phyloP scores from a whole-genome alignment of 1,140 invertebrate genomes.

The Andricus grossulariae region DNA sequence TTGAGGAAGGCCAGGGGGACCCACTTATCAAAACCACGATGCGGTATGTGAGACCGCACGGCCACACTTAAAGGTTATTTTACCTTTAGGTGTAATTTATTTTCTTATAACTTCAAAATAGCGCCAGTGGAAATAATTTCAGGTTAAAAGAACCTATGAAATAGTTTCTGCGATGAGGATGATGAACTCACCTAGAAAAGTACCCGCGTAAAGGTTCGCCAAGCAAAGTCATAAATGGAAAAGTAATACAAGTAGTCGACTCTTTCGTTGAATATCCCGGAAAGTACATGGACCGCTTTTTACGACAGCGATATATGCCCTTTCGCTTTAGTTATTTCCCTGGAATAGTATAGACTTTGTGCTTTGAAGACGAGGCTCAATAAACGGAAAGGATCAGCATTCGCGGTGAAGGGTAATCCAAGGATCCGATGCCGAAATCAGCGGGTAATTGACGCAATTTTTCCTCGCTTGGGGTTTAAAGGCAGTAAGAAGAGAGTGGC shows the following conservation, averaged over 20 bases:
- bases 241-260: constrained; percentile 29
- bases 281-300: neutral
- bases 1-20: too few species aligned
- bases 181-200: constrained; percentile 12
- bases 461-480: constrained; percentile 48
- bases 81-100: too few species aligned
- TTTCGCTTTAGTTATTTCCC: constrained; percentile 36
- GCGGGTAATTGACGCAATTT: constrained; percentile 75
- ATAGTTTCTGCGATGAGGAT: neutral
- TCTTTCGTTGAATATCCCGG: constrained; percentile 22
- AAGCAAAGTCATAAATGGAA: constrained; percentile 21
- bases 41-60: too few species aligned
- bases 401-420: constrained; percentile 68
- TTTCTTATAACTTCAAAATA: too few species aligned
- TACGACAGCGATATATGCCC: constrained; percentile 25
- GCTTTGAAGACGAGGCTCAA: constrained; percentile 60
- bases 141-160: too few species aligned
- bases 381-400: constrained; percentile 68
- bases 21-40: too few species aligned
- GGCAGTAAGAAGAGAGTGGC: constrained; percentile 43
- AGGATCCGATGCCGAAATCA: constrained; percentile 70
- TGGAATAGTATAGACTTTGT: constrained; percentile 35
- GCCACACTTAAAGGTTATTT: too few species aligned
- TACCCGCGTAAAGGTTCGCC: constrained; percentile 15
- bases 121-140: too few species aligned